These are phyloP conservation scores for Fratercula arctica DNA, from an alignment of 2,797 vertebrate species.

Conservation along the genomic window DNA sequence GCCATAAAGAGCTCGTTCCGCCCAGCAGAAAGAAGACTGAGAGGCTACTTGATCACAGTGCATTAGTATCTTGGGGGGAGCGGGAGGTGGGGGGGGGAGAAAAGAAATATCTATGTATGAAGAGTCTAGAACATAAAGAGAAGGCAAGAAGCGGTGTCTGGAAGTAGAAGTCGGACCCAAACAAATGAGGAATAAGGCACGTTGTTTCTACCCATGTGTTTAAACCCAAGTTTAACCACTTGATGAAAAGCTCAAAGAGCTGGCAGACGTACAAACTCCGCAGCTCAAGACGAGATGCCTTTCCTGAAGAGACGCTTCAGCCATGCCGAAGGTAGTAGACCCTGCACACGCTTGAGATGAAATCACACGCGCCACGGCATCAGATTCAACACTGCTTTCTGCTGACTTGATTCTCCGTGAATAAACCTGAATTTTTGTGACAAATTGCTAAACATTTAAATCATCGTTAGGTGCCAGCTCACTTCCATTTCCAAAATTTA, in stretches of 20 bases:
- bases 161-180: background rate
- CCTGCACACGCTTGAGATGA: background rate
- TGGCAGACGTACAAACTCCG: background rate
- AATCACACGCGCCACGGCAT: background rate
- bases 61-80: background rate
- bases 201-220: background rate
- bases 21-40: background rate
- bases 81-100: rapidly evolving
- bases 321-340: background rate
- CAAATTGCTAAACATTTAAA: background rate
- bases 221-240: background rate
- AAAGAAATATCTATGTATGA: background rate
- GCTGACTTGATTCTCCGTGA: background rate
- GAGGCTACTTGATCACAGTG: background rate
- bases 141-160: background rate
- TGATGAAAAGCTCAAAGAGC: background rate
- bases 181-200: background rate
- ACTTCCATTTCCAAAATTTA: constrained; percentile 10
- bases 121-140: background rate
- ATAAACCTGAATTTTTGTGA: background rate
- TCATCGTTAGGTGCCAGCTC: background rate
- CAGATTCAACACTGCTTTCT: background rate
- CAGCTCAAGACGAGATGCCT: background rate
- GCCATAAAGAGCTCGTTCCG: constrained; percentile 11
- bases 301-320: background rate